phyloP scores from a whole-genome alignment of 2,888 invertebrate genomes.

The Polyploca ridens region DNA sequence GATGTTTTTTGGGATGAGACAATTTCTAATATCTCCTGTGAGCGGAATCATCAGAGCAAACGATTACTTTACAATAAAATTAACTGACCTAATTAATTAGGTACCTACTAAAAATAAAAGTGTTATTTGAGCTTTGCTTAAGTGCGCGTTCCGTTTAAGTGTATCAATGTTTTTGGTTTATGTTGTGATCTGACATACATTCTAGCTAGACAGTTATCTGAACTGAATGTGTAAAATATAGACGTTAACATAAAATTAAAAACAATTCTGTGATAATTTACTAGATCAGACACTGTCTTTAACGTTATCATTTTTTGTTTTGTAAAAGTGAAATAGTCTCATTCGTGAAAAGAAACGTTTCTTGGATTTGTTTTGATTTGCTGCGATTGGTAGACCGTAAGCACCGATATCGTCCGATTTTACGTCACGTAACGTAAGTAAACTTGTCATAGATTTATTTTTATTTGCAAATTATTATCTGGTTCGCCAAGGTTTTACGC shows the following conservation, averaged over 20 bases:
- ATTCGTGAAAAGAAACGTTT: slow-evolving; percentile 27
- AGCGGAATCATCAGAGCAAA: background rate
- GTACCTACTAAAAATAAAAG: background rate
- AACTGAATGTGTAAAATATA: background rate
- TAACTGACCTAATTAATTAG: no score
- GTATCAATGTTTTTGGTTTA: no score
- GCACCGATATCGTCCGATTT: slow-evolving; percentile 62
- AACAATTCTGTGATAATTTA: slow-evolving; percentile 25
- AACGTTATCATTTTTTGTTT: background rate
- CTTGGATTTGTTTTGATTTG: slow-evolving; percentile 52
- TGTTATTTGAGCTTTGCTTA: background rate
- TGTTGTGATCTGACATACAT: no score
- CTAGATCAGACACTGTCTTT: no score
- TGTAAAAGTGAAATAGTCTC: background rate
- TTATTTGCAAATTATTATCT: slow-evolving; percentile 49
- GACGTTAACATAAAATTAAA: slow-evolving; percentile 35
- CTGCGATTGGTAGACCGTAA: slow-evolving; percentile 50
- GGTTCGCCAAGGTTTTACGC: slow-evolving; percentile 21
- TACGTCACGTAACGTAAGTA: slow-evolving; percentile 53
- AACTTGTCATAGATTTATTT: slow-evolving; percentile 68
- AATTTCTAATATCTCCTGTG: background rate
- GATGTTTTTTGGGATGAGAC: background rate
- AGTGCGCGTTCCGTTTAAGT: background rate
- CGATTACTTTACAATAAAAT: background rate
- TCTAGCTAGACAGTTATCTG: no score